A percentile compares a stretch with the other conserved stretches of the same genome.
Evolutionary conservation across 2,888 invertebrate genomes (phyloP).

Genomic region (Harpalus rubripes): DNA sequence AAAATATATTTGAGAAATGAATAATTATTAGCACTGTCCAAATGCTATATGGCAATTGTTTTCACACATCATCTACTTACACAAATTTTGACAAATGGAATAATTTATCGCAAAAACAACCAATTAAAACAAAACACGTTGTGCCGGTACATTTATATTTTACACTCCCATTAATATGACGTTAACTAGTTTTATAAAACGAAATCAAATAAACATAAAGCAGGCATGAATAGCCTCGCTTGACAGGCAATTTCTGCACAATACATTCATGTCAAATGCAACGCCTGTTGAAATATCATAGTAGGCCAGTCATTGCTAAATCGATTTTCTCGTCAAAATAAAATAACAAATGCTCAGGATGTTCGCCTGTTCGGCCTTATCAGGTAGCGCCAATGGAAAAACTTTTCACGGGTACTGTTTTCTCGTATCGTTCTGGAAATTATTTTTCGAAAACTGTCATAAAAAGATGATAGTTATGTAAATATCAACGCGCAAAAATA

Average conservation of each 20-base stretch:
- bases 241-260: constrained; percentile 53
- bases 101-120: constrained; percentile 48
- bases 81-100: constrained; percentile 19
- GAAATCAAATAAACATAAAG: constrained; percentile 47
- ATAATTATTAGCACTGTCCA: background rate
- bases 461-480: too few relatives aligned
- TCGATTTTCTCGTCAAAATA: constrained; percentile 51
- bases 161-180: constrained; percentile 33
- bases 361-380: constrained; percentile 30
- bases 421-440: background rate
- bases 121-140: constrained; percentile 45
- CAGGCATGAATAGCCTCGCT: constrained; percentile 14
- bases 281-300: constrained; percentile 50
- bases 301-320: constrained; percentile 35
- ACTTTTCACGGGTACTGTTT: background rate
- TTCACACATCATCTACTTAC: background rate
- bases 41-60: constrained; percentile 17
- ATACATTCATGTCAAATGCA: constrained; percentile 55
- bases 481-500: too few relatives aligned
- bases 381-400: background rate
- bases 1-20: too few relatives aligned
- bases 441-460: too few relatives aligned
- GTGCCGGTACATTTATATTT: constrained; percentile 24
- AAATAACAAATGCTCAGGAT: constrained; percentile 38
- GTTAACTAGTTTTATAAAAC: constrained; percentile 48